Conservation (phyloP, 2,888 invertebrate genomes). For the Lamellibrachia satsuma region DNA sequence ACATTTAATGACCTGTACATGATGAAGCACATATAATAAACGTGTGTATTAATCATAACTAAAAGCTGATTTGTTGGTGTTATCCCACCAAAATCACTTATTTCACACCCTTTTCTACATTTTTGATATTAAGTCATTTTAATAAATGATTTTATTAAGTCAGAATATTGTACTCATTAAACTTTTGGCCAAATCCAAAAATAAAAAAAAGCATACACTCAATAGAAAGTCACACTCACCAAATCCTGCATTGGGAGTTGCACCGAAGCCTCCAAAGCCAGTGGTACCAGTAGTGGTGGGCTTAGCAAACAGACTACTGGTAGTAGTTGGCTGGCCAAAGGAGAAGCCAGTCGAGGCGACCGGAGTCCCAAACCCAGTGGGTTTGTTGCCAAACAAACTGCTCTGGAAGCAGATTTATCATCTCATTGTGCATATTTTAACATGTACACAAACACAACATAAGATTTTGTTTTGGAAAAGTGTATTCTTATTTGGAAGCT, state of each 20-base stretch:
- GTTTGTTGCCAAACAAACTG: slow-evolving; percentile 66
- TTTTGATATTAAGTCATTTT: too few species aligned
- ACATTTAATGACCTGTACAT: too few species aligned
- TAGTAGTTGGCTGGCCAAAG: slow-evolving; percentile 25
- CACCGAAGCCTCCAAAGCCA: slow-evolving; percentile 54
- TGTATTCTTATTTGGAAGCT: neutral
- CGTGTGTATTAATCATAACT: too few species aligned
- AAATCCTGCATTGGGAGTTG: slow-evolving; percentile 50
- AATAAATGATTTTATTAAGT: too few species aligned
- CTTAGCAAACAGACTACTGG: slow-evolving; percentile 58
- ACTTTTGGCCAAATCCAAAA: too few species aligned
- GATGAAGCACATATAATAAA: too few species aligned
- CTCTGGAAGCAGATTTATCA: slow-evolving; percentile 28
- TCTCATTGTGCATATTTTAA: neutral
- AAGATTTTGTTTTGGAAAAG: neutral
- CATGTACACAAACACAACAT: neutral
- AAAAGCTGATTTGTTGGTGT: too few species aligned
- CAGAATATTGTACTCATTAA: too few species aligned
- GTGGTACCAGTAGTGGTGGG: slow-evolving; percentile 66
- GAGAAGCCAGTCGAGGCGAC: slow-evolving; percentile 29
- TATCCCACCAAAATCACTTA: too few species aligned
- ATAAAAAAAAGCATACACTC: neutral
- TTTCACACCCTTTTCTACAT: too few species aligned
- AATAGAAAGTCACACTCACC: slow-evolving; percentile 27
- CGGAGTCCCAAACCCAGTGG: slow-evolving; percentile 42